Base-by-base conservation (phyloP, 2,113 vertebrate genomes). In the Copsychus sechellarum region DNA sequence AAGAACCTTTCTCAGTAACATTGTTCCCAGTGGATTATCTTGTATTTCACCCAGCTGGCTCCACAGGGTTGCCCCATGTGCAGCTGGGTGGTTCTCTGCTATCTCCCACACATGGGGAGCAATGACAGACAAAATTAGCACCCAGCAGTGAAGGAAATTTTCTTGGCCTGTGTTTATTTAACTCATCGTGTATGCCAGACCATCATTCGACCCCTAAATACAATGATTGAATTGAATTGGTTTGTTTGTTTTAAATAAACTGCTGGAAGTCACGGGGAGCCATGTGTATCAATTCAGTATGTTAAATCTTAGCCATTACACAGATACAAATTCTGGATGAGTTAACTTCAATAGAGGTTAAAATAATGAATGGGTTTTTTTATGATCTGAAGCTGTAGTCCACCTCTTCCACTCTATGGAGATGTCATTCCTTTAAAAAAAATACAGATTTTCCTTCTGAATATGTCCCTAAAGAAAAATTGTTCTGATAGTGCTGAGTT, bases 401-500 rank as follows among this genome's bases (percentile, higher is more conserved):
- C 50, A 58, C 71, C 36, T 66, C 50, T 60, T 81, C 72, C 22
- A 40, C 45, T 86, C 62, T 77, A 9, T 69, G 25, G 61, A 81
- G 53, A n/a, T 88, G 53, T 81, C 25, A 43, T 86, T 88, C 31
- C 17, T 83, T 71, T 91, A 31, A 5, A 28, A 53, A 82, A 61
- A 33, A 0, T 6, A 5, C 54, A 62, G 20, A 34, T 60, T 86
- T 96, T 94, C 51, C 21, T 64, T 78, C 67, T 93, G 66, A 93
- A 58, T 81, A 48, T 70, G n/a, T 95, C 64, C 85, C 96, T 91
- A 62, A 91, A 95, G 94, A 66, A 86, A 81, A 95, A 74, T 94
- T 93, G 58, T 88, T 94, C 64, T 87, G 36, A 76, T 89, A 88
- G 82, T 87, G 47, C 77, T 40, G 85, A 85, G 73, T 95, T 96